A percentile compares a stretch with the other conserved stretches of the same genome.
Conservation (phyloP, 2,113 vertebrate species). For the Chlorodrepanis virens region DNA sequence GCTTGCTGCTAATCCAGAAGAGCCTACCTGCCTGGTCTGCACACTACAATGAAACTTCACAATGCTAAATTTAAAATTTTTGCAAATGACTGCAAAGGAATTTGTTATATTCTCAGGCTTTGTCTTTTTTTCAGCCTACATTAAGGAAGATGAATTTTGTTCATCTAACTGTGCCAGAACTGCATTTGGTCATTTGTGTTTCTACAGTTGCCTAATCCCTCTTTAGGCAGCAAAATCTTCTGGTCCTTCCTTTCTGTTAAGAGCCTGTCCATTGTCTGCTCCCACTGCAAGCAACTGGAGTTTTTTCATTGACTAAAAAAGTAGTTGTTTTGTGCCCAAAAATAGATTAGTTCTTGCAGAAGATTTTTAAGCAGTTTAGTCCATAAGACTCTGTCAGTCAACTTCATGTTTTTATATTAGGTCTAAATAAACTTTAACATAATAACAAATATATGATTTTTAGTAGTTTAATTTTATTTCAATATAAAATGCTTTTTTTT, state of each 20-base stretch:
- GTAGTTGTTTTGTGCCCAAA: neutral
- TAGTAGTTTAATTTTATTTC: neutral
- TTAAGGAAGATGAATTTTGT: neutral
- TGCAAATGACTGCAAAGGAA: neutral
- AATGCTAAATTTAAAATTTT: neutral
- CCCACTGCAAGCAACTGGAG: neutral
- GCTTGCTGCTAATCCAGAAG: neutral
- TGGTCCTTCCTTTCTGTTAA: neutral
- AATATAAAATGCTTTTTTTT: fast-evolving
- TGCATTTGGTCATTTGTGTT: neutral
- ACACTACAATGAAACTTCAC: neutral
- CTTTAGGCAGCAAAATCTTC: neutral
- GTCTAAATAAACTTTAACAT: neutral
- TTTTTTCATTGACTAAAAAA: neutral
- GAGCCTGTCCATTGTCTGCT: neutral
- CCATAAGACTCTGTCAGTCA: neutral
- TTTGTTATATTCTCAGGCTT: neutral
- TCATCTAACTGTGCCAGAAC: neutral
- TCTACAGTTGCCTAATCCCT: neutral
- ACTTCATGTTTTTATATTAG: neutral
- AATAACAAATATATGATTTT: neutral
- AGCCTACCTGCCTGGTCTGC: neutral
- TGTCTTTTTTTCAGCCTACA: neutral
- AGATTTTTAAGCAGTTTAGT: neutral
- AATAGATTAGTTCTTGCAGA: neutral